phyloP scores from a whole-genome alignment of 2,888 invertebrate species.

The Cecidostiba fungosa region DNA sequence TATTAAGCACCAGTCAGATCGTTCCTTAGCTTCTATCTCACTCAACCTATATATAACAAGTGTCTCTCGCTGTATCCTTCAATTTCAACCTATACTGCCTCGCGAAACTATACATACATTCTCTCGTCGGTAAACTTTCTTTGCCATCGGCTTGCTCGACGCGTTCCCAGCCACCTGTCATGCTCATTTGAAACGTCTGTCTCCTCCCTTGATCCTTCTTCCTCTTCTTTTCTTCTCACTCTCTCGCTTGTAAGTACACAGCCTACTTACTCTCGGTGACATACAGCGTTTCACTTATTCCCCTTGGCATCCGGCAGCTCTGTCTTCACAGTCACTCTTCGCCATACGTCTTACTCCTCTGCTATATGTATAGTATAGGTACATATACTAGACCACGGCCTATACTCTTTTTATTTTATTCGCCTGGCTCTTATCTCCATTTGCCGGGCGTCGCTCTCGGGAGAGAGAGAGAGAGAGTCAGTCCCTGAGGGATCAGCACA shows the following conservation, averaged over 20 bases:
- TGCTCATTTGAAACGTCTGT: slow-evolving; percentile 14
- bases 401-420: slow-evolving; percentile 62
- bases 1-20: neutral
- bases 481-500: too few relatives aligned
- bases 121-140: slow-evolving; percentile 16
- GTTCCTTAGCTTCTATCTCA: slow-evolving; percentile 1
- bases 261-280: neutral
- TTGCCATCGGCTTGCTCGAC: slow-evolving; percentile 4
- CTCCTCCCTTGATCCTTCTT: neutral
- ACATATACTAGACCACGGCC: slow-evolving; percentile 25
- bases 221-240: neutral
- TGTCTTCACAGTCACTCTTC: slow-evolving; percentile 32
- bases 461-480: neutral
- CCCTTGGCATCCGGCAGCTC: neutral
- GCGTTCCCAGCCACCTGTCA: slow-evolving; percentile 29
- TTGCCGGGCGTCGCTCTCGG: slow-evolving; percentile 37
- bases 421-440: slow-evolving; percentile 56
- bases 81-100: neutral
- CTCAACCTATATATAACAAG: too few relatives aligned
- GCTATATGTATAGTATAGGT: neutral
- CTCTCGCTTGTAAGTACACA: neutral
- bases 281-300: slow-evolving; percentile 4
- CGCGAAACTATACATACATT: neutral
- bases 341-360: slow-evolving; percentile 17
- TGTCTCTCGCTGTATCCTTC: neutral